Evolutionary conservation across 1,140 invertebrate genomes (phyloP), one percentile per base, ranked within the genome.

Genomic region (Octopus sinensis): DNA sequence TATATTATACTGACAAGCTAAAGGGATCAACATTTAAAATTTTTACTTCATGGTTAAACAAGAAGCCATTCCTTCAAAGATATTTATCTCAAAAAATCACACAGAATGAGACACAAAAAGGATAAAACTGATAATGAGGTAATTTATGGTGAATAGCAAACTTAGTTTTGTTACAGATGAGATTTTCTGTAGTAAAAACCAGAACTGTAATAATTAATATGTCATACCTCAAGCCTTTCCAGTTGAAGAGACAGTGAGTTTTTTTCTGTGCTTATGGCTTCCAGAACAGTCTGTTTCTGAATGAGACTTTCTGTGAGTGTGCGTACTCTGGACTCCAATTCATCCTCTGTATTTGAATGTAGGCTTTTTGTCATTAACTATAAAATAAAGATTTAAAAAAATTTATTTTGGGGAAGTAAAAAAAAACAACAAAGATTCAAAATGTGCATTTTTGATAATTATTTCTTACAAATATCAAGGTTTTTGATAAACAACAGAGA

Each of bases 291-390:
- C 88, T 96, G 95, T 87, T 96, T 96, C 81, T 94, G 92, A 79
- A 96, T 95, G 23, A 96, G 91, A 77, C 94, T 95, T 87, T 96
- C 94, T 2, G 95, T 96, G 12, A 96, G 91, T 4, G 92, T 91
- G 80, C 94, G 92, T 4, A 96, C 89, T 82, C 95, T 91, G 9
- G 92, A 92, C 90, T 95, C 94, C 82, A 95, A 86, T 91, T 95
- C 93, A 80, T 88, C 91, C 82, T 92, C 92, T 52, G 92, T 92
- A 1, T 91, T 92, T 9, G 91, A 90, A 83, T 89, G 91, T 82
- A 91, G 86, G 43, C 86, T 89, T 84, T 91, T 91, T 30, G 92
- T 90, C 43, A 92, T 92, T 9, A 92, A 84, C 88, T 91, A 83
- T 13, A 92, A 84, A 82, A 23, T 51, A 78, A 30, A 12, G 13